Evolutionary conservation across 2,888 invertebrate species (phyloP), one percentile per base, ranked within the genome.

Genomic region (Serripes groenlandicus): DNA sequence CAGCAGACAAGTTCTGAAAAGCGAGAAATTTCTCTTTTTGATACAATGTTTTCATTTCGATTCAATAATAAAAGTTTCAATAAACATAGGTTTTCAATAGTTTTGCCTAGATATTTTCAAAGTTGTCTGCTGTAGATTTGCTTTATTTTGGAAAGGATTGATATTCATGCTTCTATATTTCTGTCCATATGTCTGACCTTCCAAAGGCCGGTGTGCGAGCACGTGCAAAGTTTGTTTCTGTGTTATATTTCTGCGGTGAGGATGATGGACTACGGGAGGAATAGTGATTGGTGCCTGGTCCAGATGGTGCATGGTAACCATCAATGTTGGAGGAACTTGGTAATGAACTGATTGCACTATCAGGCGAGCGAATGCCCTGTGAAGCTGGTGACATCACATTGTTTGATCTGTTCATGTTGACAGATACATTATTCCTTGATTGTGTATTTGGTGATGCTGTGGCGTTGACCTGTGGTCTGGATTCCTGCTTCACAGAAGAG

Each of bases 341-440:
- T n/a, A 83, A 56, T 21, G 86, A 86, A 60, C 83, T 81, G 54
- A 86, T 83, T 54, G 86, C 86, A 76, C 85, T 85, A 64, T 85
- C 85, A 28, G 88, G 79, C 2, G 86, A 81, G n/a, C 69, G 37
- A 54, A 85, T 70, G 37, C 77, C 83, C 28, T 82, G 73, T 0
- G 84, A 73, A 23, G 49, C 32, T 18, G 73, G 58, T 28, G 71
- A 71, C 23, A 56, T 32, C 1, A 28, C 32, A 56, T 73, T 79
- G 64, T 71, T 80, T n/a, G 68, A 72, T 30, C 81, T 37, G n/a
- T n/a, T n/a, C n/a, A n/a, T n/a, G 34, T 74, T 82, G 52, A 74
- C 73, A 66, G 52, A 18, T 70, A 7, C n/a, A 1, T 18, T 7
- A 49, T 23, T 28, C 9, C 70, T 34, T 52, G 54, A 21, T 23